Base-by-base conservation (phyloP, 2,113 vertebrate genomes). In the Hemicordylus capensis region DNA sequence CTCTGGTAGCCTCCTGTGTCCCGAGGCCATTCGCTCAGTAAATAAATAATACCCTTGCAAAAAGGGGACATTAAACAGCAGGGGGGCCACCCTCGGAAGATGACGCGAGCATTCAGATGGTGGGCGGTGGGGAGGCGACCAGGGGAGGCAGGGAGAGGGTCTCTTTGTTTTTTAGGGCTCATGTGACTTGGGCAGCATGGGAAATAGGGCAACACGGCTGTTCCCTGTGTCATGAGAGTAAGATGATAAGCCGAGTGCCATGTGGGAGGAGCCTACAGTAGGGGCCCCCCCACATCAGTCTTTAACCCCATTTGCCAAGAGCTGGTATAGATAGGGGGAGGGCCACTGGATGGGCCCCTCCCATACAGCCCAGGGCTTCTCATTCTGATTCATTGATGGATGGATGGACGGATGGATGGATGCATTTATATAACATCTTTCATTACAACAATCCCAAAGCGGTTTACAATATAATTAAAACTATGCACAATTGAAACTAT, bases 31-130 rank as follows among this genome's bases (percentile, higher is more conserved):
- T 31, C 8, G 8, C 1, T 10, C 5, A 6, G 80, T 63, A 79
- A 85, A 90, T 89, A 84, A 48, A 88, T n/a, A n/a, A n/a, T 80
- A 72, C 84, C 14, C 91, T 66, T 74, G 42, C 26, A 42, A 84
- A 67, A 77, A 34, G 12, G 74, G 54, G 76, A 78, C 58, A 22
- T 78, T 59, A 79, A 85, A 72, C n/a, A 34, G 64, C 66, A 61
- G 67, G 84, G 39, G 76, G 72, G 63, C 26, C 26, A 64, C 61
- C 46, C 61, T 8, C 5, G 4, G 48, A 39, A 24, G 37, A 67
- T 15, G 51, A 10, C 51, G 51, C 51, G 6, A 54, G 12, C 12
- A 54, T n/a, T 8, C 46, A 14, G 3, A 10, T 56, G 17, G 34
- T 3, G 76, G 51, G 26, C 20, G 31, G 1, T 6, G 42, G 10